Evolutionary conservation across 2,888 invertebrate genomes (phyloP).

Genomic region (Merodon equestris): DNA sequence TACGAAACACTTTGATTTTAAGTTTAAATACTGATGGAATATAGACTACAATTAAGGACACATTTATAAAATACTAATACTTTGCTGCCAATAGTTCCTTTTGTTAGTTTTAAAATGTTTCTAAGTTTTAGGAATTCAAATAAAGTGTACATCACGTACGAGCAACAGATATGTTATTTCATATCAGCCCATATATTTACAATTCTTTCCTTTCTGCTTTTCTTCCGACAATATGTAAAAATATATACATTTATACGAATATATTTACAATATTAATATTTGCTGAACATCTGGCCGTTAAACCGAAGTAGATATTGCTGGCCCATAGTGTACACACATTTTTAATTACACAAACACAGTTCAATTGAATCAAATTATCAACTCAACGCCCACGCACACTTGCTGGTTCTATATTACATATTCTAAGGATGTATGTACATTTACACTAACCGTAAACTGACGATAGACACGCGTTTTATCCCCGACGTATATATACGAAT

Average conservation of each 20-base stretch:
- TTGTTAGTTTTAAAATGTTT: too few relatives aligned
- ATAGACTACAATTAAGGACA: too few relatives aligned
- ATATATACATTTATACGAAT: background rate
- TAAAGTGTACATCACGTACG: too few relatives aligned
- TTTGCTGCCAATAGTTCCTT: too few relatives aligned
- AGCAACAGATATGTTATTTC: too few relatives aligned
- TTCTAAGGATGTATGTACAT: conserved; percentile 52
- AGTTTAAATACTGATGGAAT: too few relatives aligned
- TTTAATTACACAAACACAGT: conserved; percentile 31
- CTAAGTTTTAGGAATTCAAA: too few relatives aligned
- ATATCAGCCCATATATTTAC: too few relatives aligned
- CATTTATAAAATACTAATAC: too few relatives aligned
- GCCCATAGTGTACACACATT: conserved; percentile 9
- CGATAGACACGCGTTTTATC: conserved; percentile 58
- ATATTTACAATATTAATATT: background rate
- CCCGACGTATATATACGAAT: conserved; percentile 16
- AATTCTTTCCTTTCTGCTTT: too few relatives aligned
- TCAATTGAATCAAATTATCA: conserved; percentile 49
- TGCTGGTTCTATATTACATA: conserved; percentile 40
- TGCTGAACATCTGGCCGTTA: background rate
- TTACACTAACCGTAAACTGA: conserved; percentile 44
- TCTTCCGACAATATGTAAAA: background rate
- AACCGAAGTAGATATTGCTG: conserved; percentile 32
- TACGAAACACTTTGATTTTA: too few relatives aligned
- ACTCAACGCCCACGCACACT: conserved; percentile 46